These are phyloP conservation scores for Corapipo altera DNA, from an alignment of 2,113 vertebrate species.

Conservation along the genomic window DNA sequence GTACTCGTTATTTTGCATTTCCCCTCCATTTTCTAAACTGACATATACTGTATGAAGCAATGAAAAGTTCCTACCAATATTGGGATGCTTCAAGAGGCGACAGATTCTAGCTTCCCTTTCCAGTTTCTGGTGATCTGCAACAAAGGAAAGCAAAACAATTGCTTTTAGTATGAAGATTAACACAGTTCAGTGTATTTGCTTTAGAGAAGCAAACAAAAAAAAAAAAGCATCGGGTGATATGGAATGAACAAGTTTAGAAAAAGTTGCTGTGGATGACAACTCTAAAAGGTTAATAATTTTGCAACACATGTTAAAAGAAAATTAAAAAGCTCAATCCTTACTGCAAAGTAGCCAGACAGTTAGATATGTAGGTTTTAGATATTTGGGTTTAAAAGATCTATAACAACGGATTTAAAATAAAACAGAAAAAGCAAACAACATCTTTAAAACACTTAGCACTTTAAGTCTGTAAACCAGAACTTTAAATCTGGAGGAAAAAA, in stretches of 20 bases:
- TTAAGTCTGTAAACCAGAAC: neutral
- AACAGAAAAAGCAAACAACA: neutral
- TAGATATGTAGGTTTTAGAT: neutral
- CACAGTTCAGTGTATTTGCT: neutral
- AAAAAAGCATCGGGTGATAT: neutral
- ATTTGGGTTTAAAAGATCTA: neutral
- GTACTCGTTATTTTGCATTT: neutral
- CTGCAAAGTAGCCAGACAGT: neutral
- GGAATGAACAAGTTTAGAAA: neutral
- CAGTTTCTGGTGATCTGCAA: slow-evolving; percentile 91
- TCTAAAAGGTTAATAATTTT: neutral
- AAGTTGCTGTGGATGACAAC: neutral
- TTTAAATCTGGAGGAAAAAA: neutral
- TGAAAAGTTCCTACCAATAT: slow-evolving; percentile 82
- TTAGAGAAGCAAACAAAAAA: neutral
- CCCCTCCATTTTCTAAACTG: neutral
- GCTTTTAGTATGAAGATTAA: neutral
- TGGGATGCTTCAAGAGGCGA: slow-evolving; percentile 90
- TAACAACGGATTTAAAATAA: neutral
- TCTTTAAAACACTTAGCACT: neutral
- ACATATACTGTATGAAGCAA: neutral
- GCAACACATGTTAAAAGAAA: neutral
- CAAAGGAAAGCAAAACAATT: neutral
- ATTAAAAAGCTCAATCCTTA: neutral
- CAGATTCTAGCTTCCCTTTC: slow-evolving; percentile 94